phyloP scores from a whole-genome alignment of 2,113 vertebrate genomes.

The Aleadryas rufinucha region DNA sequence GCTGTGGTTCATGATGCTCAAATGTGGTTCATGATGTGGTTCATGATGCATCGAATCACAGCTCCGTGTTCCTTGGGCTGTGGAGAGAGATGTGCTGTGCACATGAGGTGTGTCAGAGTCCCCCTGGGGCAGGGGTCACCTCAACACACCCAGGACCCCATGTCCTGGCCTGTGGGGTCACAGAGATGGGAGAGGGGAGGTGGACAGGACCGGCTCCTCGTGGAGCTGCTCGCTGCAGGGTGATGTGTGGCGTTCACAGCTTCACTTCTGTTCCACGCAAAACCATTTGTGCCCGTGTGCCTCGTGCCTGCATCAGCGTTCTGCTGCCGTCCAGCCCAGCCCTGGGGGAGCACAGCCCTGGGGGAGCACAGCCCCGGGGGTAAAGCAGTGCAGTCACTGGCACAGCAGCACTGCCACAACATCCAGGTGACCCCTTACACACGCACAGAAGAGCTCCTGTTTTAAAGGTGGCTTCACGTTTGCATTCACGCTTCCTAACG shows the following conservation, averaged over 20 bases:
- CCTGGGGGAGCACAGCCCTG: background rate
- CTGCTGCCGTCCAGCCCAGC: background rate
- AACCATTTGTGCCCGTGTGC: background rate
- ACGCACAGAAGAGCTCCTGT: accelerated
- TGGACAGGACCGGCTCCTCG: background rate
- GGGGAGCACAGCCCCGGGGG: too few relatives aligned
- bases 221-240: background rate
- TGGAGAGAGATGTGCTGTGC: background rate
- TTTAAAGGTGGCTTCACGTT: background rate
- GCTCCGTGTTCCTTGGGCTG: background rate
- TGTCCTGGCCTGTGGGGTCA: accelerated
- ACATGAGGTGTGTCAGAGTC: accelerated
- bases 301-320: background rate
- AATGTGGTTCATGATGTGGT: background rate
- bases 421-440: background rate
- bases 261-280: background rate
- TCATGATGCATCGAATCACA: accelerated
- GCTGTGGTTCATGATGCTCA: accelerated
- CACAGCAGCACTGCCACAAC: background rate
- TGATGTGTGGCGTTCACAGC: background rate
- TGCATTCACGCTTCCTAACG: background rate
- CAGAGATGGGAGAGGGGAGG: background rate
- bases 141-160: background rate
- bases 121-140: background rate
- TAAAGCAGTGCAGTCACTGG: accelerated